phyloP scores from a whole-genome alignment of 2,888 invertebrate genomes.

The Orchesella flavescens region DNA sequence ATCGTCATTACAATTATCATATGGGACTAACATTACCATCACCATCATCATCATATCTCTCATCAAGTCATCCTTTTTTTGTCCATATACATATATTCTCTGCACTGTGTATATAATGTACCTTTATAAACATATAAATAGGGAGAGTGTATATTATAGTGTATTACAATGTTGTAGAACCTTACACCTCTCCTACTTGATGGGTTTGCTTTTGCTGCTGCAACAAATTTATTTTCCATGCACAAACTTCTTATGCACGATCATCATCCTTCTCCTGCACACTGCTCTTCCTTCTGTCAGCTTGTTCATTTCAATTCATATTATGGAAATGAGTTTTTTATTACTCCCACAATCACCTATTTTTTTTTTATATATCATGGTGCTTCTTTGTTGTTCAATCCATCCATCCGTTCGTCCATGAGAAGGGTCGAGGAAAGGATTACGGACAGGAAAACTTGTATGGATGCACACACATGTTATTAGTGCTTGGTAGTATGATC shows the following conservation, averaged over 20 bases:
- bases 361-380: neutral
- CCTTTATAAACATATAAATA: neutral
- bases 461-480: conserved; percentile 18
- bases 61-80: neutral
- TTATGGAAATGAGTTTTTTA: conserved; percentile 40
- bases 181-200: too few species aligned
- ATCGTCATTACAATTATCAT: conserved; percentile 31
- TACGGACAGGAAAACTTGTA: conserved; percentile 6
- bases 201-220: too few species aligned
- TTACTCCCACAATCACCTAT: conserved; percentile 43
- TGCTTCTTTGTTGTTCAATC: neutral
- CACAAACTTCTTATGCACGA: conserved; percentile 27
- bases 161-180: too few species aligned
- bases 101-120: neutral
- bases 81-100: neutral
- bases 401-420: neutral
- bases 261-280: conserved; percentile 1
- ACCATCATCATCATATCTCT: neutral
- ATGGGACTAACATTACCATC: conserved; percentile 8
- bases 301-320: conserved; percentile 34
- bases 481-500: conserved; percentile 5
- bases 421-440: conserved; percentile 8
- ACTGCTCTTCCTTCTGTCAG: conserved; percentile 24
- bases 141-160: neutral
- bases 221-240: neutral